phyloP scores from a whole-genome alignment of 2,797 vertebrate genomes.

The Hydrolagus colliei region DNA sequence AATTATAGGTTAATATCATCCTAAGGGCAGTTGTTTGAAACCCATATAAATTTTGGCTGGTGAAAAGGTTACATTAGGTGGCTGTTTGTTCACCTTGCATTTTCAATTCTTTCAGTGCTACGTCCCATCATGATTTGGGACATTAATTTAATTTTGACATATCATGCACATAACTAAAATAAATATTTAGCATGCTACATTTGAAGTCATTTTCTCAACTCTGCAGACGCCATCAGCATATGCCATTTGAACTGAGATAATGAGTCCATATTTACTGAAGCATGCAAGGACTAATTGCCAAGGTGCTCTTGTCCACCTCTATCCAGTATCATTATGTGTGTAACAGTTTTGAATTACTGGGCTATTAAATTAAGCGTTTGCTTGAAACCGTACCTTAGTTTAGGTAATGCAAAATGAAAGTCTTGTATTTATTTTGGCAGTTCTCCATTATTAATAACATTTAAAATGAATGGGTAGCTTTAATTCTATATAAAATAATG shows the following conservation, averaged over 20 bases:
- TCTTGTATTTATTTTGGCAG: background rate
- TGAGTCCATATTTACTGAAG: conserved; percentile 1
- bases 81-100: background rate
- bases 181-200: background rate
- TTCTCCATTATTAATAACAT: background rate
- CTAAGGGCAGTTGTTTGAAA: too few relatives aligned
- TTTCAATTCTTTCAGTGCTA: background rate
- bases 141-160: background rate
- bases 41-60: background rate
- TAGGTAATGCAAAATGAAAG: background rate
- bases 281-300: background rate
- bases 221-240: background rate
- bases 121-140: background rate
- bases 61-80: background rate
- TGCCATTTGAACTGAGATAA: background rate
- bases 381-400: background rate
- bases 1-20: background rate
- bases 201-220: background rate
- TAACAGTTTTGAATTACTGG: background rate
- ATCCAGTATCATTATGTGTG: background rate
- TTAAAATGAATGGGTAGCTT: background rate
- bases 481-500: background rate
- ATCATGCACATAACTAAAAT: background rate
- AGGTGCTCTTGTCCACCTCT: background rate
- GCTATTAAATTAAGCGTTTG: background rate